Base-by-base conservation (phyloP, 2,888 invertebrate genomes). In the Rhopalosiphum nymphaeae region DNA sequence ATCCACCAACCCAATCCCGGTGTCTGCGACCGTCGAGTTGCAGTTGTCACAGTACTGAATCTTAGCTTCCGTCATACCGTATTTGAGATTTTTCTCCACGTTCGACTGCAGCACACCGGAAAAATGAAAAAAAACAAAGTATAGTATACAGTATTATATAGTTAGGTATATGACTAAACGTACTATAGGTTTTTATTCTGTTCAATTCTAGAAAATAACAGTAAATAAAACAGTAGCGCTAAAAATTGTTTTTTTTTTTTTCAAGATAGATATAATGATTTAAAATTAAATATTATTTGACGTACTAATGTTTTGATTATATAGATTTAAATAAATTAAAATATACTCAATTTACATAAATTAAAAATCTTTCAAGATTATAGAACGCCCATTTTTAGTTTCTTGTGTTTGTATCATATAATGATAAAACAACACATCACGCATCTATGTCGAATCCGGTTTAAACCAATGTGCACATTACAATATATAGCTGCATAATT, bases 21-120 rank as follows among this genome's bases (percentile, higher is more conserved):
- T 42, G 36, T 67, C 88, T 25, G 25, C 10, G 13, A 49, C 29
- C 16, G 93, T 61, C 21, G 85, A 0, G 49, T 94, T 91, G 44
- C 93, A 94, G 1, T 61, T 61, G 25, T 90, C 93, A 42, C 93
- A 94, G 4, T 86, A 57, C 42, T 49, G 49, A 61, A 94, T 94
- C 85, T 94, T 89, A 3, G 90, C 93, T 16, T 94, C 90, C 7
- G 93, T 94, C 61, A 94, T 85, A 3, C 93, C 86, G 0, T 90
- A 86, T 86, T 94, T 86, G 4, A 94, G 57, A 61, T 13, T 90
- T 9, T 61, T 94, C 49, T 86, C 89, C 49, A 94, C 90, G 61
- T 85, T 94, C 3, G 93, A 49, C 93, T 94, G 53, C 5, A 53
- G 53, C 21, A 53, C 5, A 26, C 3, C n/a, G 5, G 57, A 26